Evolutionary conservation across 1,140 invertebrate species (phyloP).

Genomic region (Saccostrea cuccullata): DNA sequence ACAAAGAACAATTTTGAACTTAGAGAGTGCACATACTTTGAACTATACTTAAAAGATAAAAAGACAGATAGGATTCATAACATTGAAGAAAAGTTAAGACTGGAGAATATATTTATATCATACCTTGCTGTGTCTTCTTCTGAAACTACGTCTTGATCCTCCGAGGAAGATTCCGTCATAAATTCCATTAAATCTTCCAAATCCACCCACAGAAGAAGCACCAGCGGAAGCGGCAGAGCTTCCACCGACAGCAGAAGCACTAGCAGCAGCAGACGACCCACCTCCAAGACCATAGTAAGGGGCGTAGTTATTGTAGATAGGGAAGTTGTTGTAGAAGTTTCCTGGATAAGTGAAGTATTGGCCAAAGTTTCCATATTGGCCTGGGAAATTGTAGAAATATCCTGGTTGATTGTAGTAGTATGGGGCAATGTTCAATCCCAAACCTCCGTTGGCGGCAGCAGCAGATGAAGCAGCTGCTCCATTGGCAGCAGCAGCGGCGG

Average conservation of each 20-base stretch:
- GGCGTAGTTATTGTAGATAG: not conserved
- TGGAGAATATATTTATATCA: not conserved
- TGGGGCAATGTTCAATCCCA: not conserved
- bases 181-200: not conserved
- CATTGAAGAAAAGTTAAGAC: no score
- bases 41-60: no score
- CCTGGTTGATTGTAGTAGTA: not conserved
- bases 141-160: not conserved
- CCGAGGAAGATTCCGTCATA: not conserved
- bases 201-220: not conserved
- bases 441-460: not conserved
- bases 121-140: constrained; percentile 3
- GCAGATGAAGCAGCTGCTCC: not conserved
- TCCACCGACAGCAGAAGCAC: not conserved
- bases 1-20: no score
- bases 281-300: constrained; percentile 10
- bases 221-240: not conserved
- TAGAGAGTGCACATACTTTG: no score
- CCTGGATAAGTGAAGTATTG: not conserved
- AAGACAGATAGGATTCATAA: no score
- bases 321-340: not conserved
- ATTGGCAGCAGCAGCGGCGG: not conserved
- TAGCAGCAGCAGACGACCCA: not conserved
- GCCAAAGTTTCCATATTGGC: not conserved
- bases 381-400: not conserved